phyloP scores from a whole-genome alignment of 2,113 vertebrate species.

The Hyperopisus bebe region DNA sequence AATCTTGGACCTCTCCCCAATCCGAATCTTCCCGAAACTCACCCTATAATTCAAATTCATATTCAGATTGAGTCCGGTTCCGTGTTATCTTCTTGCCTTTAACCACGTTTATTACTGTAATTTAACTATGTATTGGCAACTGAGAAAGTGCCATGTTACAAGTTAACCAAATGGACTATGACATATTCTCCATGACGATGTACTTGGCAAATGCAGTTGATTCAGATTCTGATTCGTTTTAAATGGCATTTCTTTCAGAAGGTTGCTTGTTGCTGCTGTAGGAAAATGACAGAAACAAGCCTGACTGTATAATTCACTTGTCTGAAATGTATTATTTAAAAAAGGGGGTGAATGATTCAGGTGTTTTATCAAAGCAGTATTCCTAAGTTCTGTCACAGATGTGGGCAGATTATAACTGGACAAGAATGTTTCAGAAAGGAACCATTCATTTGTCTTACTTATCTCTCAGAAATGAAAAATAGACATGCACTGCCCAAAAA shows the following conservation, averaged over 20 bases:
- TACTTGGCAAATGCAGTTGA: neutral
- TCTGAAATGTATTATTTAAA: slow-evolving; percentile 19
- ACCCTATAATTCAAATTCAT: neutral
- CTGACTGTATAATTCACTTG: neutral
- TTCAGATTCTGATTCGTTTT: neutral
- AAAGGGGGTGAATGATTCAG: neutral
- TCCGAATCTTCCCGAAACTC: neutral
- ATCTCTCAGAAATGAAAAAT: slow-evolving; percentile 15
- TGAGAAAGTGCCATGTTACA: neutral
- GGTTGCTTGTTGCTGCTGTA: slow-evolving; percentile 1
- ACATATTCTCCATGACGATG: neutral
- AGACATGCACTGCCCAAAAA: neutral
- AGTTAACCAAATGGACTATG: neutral
- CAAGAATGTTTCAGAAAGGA: slow-evolving; percentile 17
- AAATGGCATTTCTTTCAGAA: neutral
- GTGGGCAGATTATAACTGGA: slow-evolving; percentile 8
- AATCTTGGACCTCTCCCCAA: neutral
- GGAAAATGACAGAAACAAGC: slow-evolving; percentile 16
- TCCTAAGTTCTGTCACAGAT: slow-evolving; percentile 18
- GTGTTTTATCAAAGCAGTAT: slow-evolving; percentile 19
- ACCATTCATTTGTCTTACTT: neutral
- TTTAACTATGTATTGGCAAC: neutral
- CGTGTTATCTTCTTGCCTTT: neutral
- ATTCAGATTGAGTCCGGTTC: neutral
- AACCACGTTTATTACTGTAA: neutral